Percentiles rank a stretch among this genome's conserved stretches.
These are phyloP conservation scores for Bombus cullumanus DNA, from an alignment of 1,140 invertebrate genomes.

Conservation along the genomic window DNA sequence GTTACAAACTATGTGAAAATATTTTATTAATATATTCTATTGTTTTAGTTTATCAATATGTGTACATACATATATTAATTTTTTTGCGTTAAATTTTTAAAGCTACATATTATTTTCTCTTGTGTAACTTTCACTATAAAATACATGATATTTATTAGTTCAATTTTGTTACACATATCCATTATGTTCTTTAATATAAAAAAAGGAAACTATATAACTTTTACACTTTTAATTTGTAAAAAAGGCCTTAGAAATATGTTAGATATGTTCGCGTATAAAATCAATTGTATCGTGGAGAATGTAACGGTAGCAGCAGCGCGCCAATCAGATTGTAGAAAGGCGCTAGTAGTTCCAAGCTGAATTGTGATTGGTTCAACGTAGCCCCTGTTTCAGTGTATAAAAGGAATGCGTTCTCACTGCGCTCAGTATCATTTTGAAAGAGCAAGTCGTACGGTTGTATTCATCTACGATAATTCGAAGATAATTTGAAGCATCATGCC, in stretches of 20 bases:
- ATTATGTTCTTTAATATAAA: not conserved
- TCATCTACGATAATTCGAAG: not conserved
- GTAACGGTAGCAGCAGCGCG: not conserved
- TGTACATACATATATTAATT: not conserved
- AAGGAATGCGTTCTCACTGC: not conserved
- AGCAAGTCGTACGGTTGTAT: not conserved
- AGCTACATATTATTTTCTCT: not conserved
- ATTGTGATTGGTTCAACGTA: conserved; percentile 18
- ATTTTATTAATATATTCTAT: not conserved
- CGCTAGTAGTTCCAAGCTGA: not conserved
- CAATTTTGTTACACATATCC: not conserved
- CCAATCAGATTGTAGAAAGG: conserved; percentile 27
- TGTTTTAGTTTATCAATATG: not conserved
- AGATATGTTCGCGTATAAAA: conserved; percentile 5
- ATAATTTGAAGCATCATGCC: conserved; percentile 68
- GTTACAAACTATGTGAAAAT: not conserved
- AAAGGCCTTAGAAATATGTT: not conserved
- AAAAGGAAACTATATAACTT: not conserved
- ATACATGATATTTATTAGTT: not conserved
- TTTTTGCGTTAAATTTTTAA: not conserved
- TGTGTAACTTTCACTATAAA: not conserved
- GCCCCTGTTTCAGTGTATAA: not conserved
- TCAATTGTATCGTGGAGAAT: conserved; percentile 15
- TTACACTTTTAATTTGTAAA: not conserved
- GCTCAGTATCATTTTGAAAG: accelerated